Base-by-base conservation (phyloP, 2,797 vertebrate species). In the Falco concolor region DNA sequence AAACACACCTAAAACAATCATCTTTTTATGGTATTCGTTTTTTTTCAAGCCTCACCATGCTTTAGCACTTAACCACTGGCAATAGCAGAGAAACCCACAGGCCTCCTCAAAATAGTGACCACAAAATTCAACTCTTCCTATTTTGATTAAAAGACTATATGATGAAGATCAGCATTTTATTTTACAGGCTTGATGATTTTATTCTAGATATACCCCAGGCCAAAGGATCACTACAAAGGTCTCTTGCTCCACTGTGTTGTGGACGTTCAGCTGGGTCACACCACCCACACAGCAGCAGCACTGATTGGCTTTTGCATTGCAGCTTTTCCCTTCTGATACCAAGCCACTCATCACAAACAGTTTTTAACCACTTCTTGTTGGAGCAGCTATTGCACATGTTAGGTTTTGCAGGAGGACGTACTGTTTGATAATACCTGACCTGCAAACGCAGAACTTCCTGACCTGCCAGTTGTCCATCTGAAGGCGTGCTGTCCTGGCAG, bases 391-490 rank as follows among this genome's bases (percentile, higher is more conserved):
- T 5, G 20, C 61, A 50, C 4, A 0, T 72, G 15, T 36, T 5
- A 42, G 32, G 52, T n/a, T 81, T 67, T 81, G 65, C 76, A 65
- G 73, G 64, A 24, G 12, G 22, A 19, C 1, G 0, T 19, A 8
- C 30, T 47, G 57, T 78, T 80, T 0, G 0, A 19, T 56, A 72
- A 40, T 52, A 17, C 22, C 0, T 21, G 23, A 36, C 44, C 50
- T 76, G 78, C 57, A 52, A 63, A n/a, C 2, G 3, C 25, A 47
- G 54, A 73, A 44, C 28, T 18, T 63, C 24, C 81, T 84, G 84
- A 40, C 68, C 81, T 82, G 75, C 34, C 74, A 49, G 52, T 8
- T 92, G 63, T 44, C 61, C 20, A 8, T 32, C 63, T 61, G 59
- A 36, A 87, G 27, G 27, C 13, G 7, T 4, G 42, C n/a, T 44